Evolutionary conservation across 2,888 invertebrate genomes (phyloP), one percentile per base, ranked within the genome.

Genomic region (Artemia sinica): DNA sequence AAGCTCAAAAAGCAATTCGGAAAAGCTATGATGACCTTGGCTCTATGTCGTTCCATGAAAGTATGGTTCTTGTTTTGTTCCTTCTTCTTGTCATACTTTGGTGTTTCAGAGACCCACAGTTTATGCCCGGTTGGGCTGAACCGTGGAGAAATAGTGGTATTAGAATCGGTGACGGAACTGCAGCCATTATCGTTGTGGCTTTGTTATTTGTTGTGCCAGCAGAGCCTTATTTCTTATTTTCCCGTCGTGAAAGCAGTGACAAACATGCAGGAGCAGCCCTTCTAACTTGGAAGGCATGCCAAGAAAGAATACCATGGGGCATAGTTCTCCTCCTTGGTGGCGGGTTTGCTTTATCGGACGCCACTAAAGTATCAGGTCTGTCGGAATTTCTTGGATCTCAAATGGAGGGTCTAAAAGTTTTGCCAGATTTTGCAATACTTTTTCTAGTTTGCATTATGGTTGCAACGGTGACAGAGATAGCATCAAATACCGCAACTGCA

Each of bases 341-440:
- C 50, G 93, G 93, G 0, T 93, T 93, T 78, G 92, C 93, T 0
- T 81, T 94, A 70, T 91, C 93, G 0, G 87, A 88, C 72, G 93
- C 88, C 71, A 88, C 89, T 74, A 85, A 87, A 74, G 84, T 80
- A 9, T 89, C 90, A 0, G 87, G 87, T 0, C 84, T 93, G 75
- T 90, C 91, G 0, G 75, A 79, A 10, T 81, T 87, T 80, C 84
- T 93, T 71, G 91, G 91, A 0, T 78, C 82, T 0, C 83, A 86
- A 8, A 80, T 93, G 50, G 80, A 81, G 66, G 85, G 84, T 0
- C 80, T 92, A 2, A 79, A 83, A 12, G 82, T 81, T 0, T 79
- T 89, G 71, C 83, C 84, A 12, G 80, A 84, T 9, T 77, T 84
- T 58, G 77, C 84, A 12, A 85, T 92, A 52, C 80, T 92, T 70